Base-by-base conservation (phyloP, 2,797 vertebrate species). In the Lithobates pipiens region DNA sequence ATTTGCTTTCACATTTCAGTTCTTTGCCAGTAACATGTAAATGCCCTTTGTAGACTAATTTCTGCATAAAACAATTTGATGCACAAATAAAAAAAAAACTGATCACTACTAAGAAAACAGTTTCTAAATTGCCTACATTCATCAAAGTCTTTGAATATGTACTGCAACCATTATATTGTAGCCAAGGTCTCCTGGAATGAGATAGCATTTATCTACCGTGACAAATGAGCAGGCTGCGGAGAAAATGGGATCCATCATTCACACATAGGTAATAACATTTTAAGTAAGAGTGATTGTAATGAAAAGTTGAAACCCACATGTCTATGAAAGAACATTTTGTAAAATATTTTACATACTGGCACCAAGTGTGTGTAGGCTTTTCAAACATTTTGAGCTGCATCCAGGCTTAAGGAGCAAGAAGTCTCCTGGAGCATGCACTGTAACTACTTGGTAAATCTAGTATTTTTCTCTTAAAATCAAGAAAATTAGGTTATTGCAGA, bases 111-210 rank as follows among this genome's bases (percentile, higher is more conserved):
- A 81, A 81, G 34, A 57, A 70, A n/a, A 81, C 16, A 25, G 23
- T 76, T 71, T 72, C 67, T 72, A 86, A 76, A 86, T 82, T 72
- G 67, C 63, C 65, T 65, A 63, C 72, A 77, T 86, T 82, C 13
- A 86, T 86, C 74, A 81, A 71, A 86, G 15, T 25, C 44, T 77
- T 67, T 77, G 42, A 77, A 46, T 75, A 67, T 72, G 85, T 54
- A 50, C 74, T 46, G 29, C 46, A 23, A 25, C 68, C 82, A 85
- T 80, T 76, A 42, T 69, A 36, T 61, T 73, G 39, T 76, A 65
- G 34, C 18, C 32, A 82, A 82, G 67, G 73, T 82, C 69, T 83
- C 74, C 39, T 39, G 69, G 65, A 82, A 27, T 29, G 67, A 65
- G 57, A 72, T 27, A 68, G 42, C 67, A 86, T 73, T 74, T 71